phyloP scores from a whole-genome alignment of 1,140 invertebrate genomes.

The Coptotermes formosanus region DNA sequence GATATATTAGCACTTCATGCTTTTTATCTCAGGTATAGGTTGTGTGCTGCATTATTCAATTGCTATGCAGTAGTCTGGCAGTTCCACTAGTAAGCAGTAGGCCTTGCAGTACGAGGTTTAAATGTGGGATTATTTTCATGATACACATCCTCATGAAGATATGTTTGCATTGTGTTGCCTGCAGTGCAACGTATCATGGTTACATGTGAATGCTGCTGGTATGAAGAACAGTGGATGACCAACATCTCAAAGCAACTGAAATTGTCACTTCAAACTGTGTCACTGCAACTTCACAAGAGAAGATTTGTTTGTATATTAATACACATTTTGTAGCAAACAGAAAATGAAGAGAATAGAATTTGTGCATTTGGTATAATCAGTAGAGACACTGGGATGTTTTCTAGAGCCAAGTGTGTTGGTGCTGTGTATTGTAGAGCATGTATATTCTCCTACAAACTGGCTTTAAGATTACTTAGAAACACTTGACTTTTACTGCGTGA shows the following conservation, averaged over 20 bases:
- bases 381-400: neutral
- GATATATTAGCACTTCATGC: too few species aligned
- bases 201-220: neutral
- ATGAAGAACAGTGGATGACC: neutral
- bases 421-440: neutral
- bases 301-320: neutral
- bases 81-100: neutral
- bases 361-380: conserved; percentile 2
- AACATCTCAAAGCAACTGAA: neutral
- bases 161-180: neutral
- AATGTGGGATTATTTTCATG: neutral
- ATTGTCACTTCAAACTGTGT: neutral
- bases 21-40: too few species aligned
- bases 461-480: too few species aligned
- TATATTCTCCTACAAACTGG: neutral
- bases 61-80: too few species aligned
- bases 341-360: neutral
- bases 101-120: neutral
- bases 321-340: neutral
- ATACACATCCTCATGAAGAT: neutral
- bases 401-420: neutral
- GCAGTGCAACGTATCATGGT: neutral
- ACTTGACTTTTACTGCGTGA: too few species aligned
- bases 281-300: neutral
- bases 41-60: too few species aligned